Percentiles rank a stretch among this genome's conserved stretches.
Conservation (phyloP, 2,113 vertebrate species). For the Amblyopsis rosae region DNA sequence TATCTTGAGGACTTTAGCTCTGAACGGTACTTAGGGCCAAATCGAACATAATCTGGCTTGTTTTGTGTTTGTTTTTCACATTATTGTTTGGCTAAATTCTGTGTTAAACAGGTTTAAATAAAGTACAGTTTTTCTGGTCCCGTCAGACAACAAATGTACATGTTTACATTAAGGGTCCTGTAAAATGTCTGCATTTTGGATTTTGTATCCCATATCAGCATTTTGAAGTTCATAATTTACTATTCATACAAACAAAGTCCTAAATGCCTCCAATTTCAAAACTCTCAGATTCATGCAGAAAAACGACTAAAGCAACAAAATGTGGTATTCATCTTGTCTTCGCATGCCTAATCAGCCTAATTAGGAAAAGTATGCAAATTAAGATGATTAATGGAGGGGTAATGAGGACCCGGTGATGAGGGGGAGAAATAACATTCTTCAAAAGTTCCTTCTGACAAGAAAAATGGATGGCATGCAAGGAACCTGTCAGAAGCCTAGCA, state of each 20-base stretch:
- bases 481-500: slow-evolving; percentile 24
- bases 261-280: background rate
- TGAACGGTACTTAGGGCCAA: too few species aligned
- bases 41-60: too few species aligned
- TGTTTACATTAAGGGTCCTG: too few species aligned
- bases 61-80: too few species aligned
- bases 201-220: background rate
- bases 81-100: too few species aligned
- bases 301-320: slow-evolving; percentile 9
- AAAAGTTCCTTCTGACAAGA: slow-evolving; percentile 52
- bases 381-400: slow-evolving; percentile 50
- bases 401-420: slow-evolving; percentile 30
- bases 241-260: background rate
- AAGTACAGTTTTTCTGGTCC: too few species aligned
- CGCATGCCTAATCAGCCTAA: slow-evolving; percentile 55
- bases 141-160: too few species aligned
- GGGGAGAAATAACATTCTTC: slow-evolving; percentile 50
- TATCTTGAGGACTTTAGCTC: too few species aligned
- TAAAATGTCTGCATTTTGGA: too few species aligned
- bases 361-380: slow-evolving; percentile 48
- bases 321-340: slow-evolving; percentile 30
- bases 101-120: too few species aligned
- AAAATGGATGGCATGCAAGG: slow-evolving; percentile 33
- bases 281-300: background rate
- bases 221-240: background rate